A percentile compares a stretch with the other conserved stretches of the same genome.
Evolutionary conservation across 2,113 vertebrate species (phyloP).

Genomic region (Malaclemys terrapin): DNA sequence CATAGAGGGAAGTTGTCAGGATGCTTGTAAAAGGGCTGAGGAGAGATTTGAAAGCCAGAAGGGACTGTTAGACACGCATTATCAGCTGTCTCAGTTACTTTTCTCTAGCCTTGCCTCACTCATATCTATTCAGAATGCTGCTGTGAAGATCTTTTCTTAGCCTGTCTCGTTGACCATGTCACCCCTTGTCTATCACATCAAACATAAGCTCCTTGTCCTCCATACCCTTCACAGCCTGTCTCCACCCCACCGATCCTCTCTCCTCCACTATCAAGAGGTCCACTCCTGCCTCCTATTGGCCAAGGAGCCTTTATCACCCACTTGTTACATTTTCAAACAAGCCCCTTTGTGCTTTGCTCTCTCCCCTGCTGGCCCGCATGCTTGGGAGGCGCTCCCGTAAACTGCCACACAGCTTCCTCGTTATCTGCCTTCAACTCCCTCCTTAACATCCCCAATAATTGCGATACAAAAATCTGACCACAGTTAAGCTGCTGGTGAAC

Average conservation of each 20-base stretch:
- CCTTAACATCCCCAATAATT: no score
- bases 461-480: neutral
- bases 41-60: neutral
- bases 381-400: neutral
- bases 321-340: neutral
- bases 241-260: neutral
- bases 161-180: neutral
- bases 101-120: neutral
- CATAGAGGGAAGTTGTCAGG: neutral
- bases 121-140: neutral
- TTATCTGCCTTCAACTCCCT: neutral
- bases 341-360: neutral
- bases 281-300: neutral
- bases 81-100: neutral
- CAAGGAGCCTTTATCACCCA: neutral
- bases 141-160: neutral
- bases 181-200: neutral
- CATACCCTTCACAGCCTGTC: neutral
- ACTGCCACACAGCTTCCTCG: neutral
- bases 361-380: no score
- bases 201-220: neutral
- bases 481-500: accelerated
- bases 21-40: neutral
- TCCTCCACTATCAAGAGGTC: neutral
- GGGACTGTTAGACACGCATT: neutral